Evolutionary conservation across 2,888 invertebrate species (phyloP), one percentile per base, ranked within the genome.

Genomic region (Calameuta filiformis): DNA sequence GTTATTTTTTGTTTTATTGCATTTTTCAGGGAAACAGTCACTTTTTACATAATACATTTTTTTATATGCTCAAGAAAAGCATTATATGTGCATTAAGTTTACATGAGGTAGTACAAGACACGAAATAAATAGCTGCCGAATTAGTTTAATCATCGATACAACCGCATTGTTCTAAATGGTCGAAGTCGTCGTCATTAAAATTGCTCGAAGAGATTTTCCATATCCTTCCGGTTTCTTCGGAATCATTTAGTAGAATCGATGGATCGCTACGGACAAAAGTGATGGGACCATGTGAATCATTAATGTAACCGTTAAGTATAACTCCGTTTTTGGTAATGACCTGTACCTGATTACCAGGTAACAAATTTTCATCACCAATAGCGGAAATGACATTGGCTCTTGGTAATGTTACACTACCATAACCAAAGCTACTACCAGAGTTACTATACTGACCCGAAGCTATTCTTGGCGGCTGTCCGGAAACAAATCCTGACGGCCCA

Each of bases 261-360:
- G 9, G 56, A 56, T 56, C 56, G 56, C 56, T 56, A 23, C 23
- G 6, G 23, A 56, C 23, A 56, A 56, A 56, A 56, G 56, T 56
- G 56, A 69, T 73, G 37, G 76, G 75, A 31, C 73, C 68, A 31
- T 12, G 31, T 30, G 31, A 73, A 31, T 75, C 76, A 33, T 15
- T 68, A 34, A 78, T 31, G 11, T 15, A 37, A 35, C 86, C 85
- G 4, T 80, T 33, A 73, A 88, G 78, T 2, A 68, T 71, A 15
- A 76, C 68, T 12, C 79, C 80, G 35, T 80, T 79, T 12, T 73
- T 84, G 11, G 84, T 35, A 33, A 77, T 73, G 23, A 88, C 76
- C 15, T 80, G 75, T 4, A 88, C 76, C 1, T 80, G 30, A 35
- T 88, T 87, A 35, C 85, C 87, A 34, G 85, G 81, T 69, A 33